A percentile compares a stretch with the other conserved stretches of the same genome.
Evolutionary conservation across 2,113 vertebrate species (phyloP).

Genomic region (Scopus umbretta): DNA sequence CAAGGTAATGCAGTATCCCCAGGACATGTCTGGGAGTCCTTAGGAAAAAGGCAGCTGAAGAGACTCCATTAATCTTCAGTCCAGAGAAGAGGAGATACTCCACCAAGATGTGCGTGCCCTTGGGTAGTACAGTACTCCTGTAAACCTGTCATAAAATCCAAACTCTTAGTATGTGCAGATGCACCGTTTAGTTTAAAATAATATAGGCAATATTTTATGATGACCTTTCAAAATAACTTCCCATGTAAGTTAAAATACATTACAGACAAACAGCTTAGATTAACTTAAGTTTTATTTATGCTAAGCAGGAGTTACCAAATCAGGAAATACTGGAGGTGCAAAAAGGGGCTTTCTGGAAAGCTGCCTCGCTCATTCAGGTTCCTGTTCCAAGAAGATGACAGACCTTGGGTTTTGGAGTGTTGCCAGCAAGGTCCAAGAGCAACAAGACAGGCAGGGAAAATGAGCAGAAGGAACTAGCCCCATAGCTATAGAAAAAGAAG

Average conservation of each 20-base stretch:
- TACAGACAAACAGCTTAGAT: neutral
- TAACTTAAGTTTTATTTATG: neutral
- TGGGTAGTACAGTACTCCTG: neutral
- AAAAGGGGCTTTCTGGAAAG: neutral
- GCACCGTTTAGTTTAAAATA: neutral
- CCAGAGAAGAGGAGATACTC: neutral
- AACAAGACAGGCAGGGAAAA: neutral
- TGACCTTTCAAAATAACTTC: neutral
- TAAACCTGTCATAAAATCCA: neutral
- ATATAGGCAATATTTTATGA: neutral
- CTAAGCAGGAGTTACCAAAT: neutral
- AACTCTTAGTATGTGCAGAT: neutral
- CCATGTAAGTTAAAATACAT: neutral
- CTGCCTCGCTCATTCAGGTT: neutral
- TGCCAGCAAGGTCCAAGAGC: neutral
- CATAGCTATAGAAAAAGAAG: neutral
- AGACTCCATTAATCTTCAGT: neutral
- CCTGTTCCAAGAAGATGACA: neutral
- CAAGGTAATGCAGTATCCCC: neutral
- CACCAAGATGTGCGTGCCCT: neutral
- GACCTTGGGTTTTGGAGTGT: neutral
- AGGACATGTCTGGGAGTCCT: neutral
- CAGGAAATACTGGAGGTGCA: neutral
- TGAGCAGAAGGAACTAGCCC: neutral
- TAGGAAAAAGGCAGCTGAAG: neutral